These are phyloP conservation scores for Phasianus colchicus DNA, from an alignment of 2,113 vertebrate genomes.

Conservation along the genomic window DNA sequence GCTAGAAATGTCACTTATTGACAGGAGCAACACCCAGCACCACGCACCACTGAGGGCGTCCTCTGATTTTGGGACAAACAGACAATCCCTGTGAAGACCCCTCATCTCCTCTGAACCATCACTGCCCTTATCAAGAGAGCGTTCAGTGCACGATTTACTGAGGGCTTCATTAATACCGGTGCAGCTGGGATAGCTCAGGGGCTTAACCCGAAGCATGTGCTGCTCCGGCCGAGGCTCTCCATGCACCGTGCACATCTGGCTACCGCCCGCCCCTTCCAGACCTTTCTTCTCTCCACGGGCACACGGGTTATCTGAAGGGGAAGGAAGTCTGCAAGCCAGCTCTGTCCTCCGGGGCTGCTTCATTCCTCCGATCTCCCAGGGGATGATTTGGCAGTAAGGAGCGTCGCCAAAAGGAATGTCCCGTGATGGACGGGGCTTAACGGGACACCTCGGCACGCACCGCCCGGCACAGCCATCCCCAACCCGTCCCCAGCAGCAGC, in stretches of 20 bases:
- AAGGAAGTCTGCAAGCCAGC: slow-evolving; percentile 56
- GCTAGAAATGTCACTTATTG: neutral
- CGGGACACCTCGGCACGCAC: neutral
- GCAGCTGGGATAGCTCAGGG: slow-evolving; percentile 65
- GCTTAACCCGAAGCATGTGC: slow-evolving; percentile 71
- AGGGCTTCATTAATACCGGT: slow-evolving; percentile 51
- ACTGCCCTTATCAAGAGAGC: neutral
- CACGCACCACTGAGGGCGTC: fast-evolving
- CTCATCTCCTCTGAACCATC: neutral
- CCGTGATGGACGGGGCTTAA: slow-evolving; percentile 26
- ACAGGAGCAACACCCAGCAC: neutral
- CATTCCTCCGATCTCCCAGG: slow-evolving; percentile 9
- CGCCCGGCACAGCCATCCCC: fast-evolving
- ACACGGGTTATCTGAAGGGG: slow-evolving; percentile 62
- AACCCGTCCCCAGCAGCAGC: neutral
- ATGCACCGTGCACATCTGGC: slow-evolving; percentile 64
- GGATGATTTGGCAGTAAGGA: slow-evolving; percentile 37
- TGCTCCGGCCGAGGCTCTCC: slow-evolving; percentile 49
- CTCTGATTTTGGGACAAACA: neutral
- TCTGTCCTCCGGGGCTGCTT: slow-evolving; percentile 22
- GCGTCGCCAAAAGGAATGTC: slow-evolving; percentile 16
- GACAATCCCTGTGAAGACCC: neutral
- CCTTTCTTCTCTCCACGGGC: slow-evolving; percentile 45
- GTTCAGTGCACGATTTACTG: slow-evolving; percentile 30
- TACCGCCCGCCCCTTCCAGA: neutral